These are phyloP conservation scores for Drosophila demipolita DNA, from an alignment of 2,888 invertebrate genomes.

Conservation along the genomic window DNA sequence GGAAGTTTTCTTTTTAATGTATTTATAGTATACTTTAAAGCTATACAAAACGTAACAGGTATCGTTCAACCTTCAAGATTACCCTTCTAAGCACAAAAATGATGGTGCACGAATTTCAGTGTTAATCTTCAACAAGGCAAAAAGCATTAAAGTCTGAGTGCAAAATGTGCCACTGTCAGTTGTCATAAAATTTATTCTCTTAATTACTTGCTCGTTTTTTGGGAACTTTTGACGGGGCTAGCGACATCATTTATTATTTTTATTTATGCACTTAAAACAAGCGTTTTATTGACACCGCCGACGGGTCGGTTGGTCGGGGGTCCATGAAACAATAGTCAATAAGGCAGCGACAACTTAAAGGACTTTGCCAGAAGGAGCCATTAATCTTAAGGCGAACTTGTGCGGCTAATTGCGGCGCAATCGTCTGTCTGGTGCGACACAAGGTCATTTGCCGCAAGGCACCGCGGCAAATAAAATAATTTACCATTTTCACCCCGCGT, in stretches of 20 bases:
- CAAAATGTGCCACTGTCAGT: slow-evolving; percentile 49
- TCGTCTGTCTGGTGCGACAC: slow-evolving; percentile 53
- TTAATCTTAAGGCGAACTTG: slow-evolving; percentile 75
- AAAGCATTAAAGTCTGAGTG: slow-evolving; percentile 8
- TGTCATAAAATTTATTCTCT: slow-evolving; percentile 70
- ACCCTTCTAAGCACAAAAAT: background rate
- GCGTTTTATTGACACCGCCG: slow-evolving; percentile 73
- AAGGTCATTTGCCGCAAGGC: slow-evolving; percentile 58
- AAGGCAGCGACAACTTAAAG: slow-evolving; percentile 56
- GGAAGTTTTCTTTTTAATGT: background rate
- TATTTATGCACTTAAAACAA: slow-evolving; percentile 59
- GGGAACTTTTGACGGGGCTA: slow-evolving; percentile 35
- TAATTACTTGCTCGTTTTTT: slow-evolving; percentile 70
- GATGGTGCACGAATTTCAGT: background rate
- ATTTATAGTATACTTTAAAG: background rate
- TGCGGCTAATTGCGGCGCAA: slow-evolving; percentile 75
- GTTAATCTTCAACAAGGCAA: slow-evolving; percentile 2
- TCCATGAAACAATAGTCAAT: slow-evolving; percentile 50
- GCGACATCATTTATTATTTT: slow-evolving; percentile 74
- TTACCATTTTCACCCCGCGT: slow-evolving; percentile 10
- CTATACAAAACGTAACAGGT: background rate
- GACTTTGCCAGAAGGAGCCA: slow-evolving; percentile 58
- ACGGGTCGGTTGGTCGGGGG: slow-evolving; percentile 2
- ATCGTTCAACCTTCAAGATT: background rate
- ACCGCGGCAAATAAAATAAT: slow-evolving; percentile 9